Evolutionary conservation across 2,113 vertebrate genomes (phyloP).

Genomic region (Apaloderma vittatum): DNA sequence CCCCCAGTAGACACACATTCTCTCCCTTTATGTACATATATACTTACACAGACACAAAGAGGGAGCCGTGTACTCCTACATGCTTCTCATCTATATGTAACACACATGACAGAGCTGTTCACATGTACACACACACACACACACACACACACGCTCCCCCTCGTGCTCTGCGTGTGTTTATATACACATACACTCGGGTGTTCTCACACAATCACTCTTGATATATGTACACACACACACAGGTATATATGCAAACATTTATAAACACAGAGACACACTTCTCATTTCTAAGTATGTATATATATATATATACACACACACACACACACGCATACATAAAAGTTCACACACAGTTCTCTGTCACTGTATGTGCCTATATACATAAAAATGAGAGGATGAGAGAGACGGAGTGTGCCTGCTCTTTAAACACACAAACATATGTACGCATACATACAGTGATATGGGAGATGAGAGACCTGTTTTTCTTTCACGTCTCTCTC

Average conservation of each 20-base stretch:
- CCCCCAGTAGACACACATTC: neutral
- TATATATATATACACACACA: neutral
- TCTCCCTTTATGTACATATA: neutral
- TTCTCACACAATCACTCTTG: neutral
- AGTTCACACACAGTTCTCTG: neutral
- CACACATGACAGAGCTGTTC: neutral
- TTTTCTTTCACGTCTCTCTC: neutral
- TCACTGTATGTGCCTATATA: neutral
- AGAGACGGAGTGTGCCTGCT: accelerated
- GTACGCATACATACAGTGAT: too few relatives aligned
- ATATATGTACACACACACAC: too few relatives aligned
- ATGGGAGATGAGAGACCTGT: neutral
- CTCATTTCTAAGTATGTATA: too few relatives aligned
- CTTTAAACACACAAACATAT: neutral
- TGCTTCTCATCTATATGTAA: too few relatives aligned
- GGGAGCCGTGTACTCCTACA: too few relatives aligned
- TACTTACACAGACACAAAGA: neutral
- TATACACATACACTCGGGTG: neutral
- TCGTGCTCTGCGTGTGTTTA: neutral
- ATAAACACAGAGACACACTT: too few relatives aligned
- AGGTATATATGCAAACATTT: neutral
- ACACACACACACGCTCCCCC: too few relatives aligned
- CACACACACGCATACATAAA: too few relatives aligned
- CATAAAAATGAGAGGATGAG: neutral
- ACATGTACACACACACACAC: neutral